These are phyloP conservation scores for Ormyrus labotus DNA, from an alignment of 2,888 invertebrate species.

Conservation along the genomic window DNA sequence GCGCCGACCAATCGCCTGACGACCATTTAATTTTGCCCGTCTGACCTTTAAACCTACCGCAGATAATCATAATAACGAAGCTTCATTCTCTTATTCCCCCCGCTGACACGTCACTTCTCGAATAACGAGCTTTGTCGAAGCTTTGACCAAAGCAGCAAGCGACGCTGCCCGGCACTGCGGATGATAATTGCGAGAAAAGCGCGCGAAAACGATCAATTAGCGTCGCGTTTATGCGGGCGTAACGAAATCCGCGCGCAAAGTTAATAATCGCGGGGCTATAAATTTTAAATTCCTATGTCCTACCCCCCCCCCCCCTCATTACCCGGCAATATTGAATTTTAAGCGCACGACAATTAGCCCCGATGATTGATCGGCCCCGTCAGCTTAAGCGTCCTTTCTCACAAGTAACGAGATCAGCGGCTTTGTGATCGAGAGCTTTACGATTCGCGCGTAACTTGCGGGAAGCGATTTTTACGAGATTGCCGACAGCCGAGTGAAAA, in stretches of 20 bases:
- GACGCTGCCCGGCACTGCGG: background rate
- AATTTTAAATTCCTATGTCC: slow-evolving; percentile 23
- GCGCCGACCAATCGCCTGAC: slow-evolving; percentile 3
- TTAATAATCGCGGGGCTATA: slow-evolving; percentile 23
- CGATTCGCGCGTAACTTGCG: slow-evolving; percentile 58
- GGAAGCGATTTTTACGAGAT: slow-evolving; percentile 61
- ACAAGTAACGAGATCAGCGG: slow-evolving; percentile 18
- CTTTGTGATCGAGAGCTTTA: slow-evolving; percentile 5
- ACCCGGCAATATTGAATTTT: slow-evolving; percentile 20
- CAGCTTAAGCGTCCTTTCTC: background rate
- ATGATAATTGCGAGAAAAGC: background rate
- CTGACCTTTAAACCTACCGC: slow-evolving; percentile 21
- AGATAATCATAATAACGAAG: background rate
- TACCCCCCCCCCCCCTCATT: slow-evolving; percentile 9
- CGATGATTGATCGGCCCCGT: slow-evolving; percentile 12
- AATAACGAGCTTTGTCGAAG: slow-evolving; percentile 36
- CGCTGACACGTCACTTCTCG: slow-evolving; percentile 1
- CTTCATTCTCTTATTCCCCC: background rate
- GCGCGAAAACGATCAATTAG: slow-evolving; percentile 13
- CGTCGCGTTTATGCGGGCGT: slow-evolving; percentile 46
- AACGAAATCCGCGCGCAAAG: slow-evolving; percentile 44
- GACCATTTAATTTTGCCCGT: slow-evolving; percentile 34
- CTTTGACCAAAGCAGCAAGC: background rate
- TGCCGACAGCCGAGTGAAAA: slow-evolving; percentile 59
- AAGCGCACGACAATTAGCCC: background rate